A percentile compares a stretch with the other conserved stretches of the same genome.
phyloP scores from a whole-genome alignment of 2,888 invertebrate genomes.

The Lacanobia wlatinum region DNA sequence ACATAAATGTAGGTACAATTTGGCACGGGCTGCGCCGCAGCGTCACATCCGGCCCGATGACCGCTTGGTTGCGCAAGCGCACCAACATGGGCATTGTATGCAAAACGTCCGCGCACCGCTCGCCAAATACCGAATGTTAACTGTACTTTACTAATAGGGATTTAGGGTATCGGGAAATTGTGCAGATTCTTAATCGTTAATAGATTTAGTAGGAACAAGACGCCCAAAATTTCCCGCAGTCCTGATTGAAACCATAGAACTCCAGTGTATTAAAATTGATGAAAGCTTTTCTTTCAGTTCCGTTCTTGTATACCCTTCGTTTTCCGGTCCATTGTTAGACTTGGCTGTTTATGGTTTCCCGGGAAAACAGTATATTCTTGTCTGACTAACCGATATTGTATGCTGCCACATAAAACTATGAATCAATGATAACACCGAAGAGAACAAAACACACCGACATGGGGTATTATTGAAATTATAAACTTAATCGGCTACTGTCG shows the following conservation, averaged over 20 bases:
- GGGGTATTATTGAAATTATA: constrained; percentile 48
- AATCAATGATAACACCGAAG: constrained; percentile 33
- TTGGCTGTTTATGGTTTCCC: constrained; percentile 49
- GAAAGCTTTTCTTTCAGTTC: constrained; percentile 22
- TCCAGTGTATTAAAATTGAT: not conserved
- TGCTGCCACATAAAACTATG: constrained; percentile 20
- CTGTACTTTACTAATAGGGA: constrained; percentile 71
- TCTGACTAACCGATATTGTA: constrained; percentile 26
- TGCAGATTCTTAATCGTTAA: constrained; percentile 4
- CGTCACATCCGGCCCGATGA: constrained; percentile 88
- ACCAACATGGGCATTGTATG: constrained; percentile 89
- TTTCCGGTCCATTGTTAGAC: constrained; percentile 39
- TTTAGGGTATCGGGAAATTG: constrained; percentile 41
- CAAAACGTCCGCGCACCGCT: constrained; percentile 81
- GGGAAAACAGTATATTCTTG: constrained; percentile 31
- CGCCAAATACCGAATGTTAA: constrained; percentile 83
- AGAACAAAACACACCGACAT: constrained; percentile 28
- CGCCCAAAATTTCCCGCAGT: not conserved
- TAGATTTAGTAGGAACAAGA: not conserved
- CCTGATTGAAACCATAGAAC: constrained; percentile 1
- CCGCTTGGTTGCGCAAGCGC: constrained; percentile 85
- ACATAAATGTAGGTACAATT: constrained; percentile 79
- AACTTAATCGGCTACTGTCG: constrained; percentile 50
- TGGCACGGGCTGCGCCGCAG: constrained; percentile 75
- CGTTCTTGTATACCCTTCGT: constrained; percentile 11